These are phyloP conservation scores for Falco concolor DNA, from an alignment of 2,797 vertebrate species.

Conservation along the genomic window DNA sequence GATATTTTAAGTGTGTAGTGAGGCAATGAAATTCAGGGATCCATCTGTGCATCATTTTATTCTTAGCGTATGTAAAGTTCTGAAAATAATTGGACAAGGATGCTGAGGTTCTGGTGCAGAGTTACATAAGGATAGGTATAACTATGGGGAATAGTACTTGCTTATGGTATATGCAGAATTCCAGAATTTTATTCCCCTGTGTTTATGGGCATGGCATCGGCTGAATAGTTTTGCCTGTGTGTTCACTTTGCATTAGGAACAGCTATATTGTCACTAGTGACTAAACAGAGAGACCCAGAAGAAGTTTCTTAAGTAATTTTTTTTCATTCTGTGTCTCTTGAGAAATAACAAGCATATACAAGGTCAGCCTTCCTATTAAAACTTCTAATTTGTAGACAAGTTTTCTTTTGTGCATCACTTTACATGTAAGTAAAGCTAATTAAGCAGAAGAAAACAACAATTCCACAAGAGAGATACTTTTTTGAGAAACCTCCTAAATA, in stretches of 20 bases:
- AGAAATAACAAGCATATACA: neutral
- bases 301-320: neutral
- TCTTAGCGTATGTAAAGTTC: neutral
- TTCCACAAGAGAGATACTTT: neutral
- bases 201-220: neutral
- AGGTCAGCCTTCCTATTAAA: neutral
- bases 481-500: neutral
- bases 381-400: neutral
- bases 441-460: neutral
- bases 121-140: slow-evolving; percentile 20
- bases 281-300: neutral
- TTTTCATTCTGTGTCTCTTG: neutral
- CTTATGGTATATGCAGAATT: neutral
- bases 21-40: neutral
- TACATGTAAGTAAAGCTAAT: neutral
- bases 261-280: neutral
- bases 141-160: neutral
- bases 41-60: slow-evolving; percentile 43
- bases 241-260: neutral
- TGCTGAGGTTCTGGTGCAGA: neutral
- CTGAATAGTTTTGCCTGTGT: neutral
- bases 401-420: neutral
- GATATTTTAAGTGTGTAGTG: slow-evolving; percentile 12
- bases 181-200: neutral
- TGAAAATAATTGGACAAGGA: slow-evolving; percentile 4